Conservation (phyloP, 2,888 invertebrate genomes). For the Timema cristinae region DNA sequence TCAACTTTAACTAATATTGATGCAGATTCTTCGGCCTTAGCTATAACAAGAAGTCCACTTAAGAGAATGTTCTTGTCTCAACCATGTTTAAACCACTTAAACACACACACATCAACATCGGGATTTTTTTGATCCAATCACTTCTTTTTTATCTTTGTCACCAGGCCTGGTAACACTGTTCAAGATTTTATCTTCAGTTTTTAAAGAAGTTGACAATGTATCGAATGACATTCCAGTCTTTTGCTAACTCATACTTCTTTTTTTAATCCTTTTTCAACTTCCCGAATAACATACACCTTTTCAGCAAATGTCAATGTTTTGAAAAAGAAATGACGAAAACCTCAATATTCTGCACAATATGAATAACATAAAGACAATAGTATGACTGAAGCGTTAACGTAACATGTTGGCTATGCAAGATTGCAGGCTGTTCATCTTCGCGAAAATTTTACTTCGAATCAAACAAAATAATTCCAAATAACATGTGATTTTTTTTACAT, state of each 20-base stretch:
- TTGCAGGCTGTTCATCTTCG: too few relatives aligned
- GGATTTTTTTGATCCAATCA: not conserved
- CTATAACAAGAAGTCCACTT: not conserved
- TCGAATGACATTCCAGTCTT: not conserved
- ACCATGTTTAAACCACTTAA: not conserved
- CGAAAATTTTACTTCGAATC: too few relatives aligned
- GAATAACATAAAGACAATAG: too few relatives aligned
- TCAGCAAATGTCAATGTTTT: conserved; percentile 6
- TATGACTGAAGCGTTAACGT: too few relatives aligned
- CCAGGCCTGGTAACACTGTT: not conserved
- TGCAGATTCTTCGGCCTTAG: not conserved
- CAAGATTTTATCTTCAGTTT: not conserved
- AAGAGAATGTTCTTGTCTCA: not conserved
- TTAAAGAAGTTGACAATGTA: not conserved
- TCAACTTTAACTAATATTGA: not conserved
- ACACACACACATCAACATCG: not conserved
- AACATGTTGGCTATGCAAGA: too few relatives aligned
- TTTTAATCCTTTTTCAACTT: conserved; percentile 6
- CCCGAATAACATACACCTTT: not conserved
- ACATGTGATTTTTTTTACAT: too few relatives aligned
- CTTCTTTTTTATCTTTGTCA: not conserved
- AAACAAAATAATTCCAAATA: too few relatives aligned
- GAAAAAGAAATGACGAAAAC: too few relatives aligned
- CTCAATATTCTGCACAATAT: too few relatives aligned
- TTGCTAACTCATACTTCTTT: not conserved